Percentiles rank a stretch among this genome's conserved stretches.
Evolutionary conservation across 2,888 invertebrate genomes (phyloP).

Genomic region (Ophion costatus): DNA sequence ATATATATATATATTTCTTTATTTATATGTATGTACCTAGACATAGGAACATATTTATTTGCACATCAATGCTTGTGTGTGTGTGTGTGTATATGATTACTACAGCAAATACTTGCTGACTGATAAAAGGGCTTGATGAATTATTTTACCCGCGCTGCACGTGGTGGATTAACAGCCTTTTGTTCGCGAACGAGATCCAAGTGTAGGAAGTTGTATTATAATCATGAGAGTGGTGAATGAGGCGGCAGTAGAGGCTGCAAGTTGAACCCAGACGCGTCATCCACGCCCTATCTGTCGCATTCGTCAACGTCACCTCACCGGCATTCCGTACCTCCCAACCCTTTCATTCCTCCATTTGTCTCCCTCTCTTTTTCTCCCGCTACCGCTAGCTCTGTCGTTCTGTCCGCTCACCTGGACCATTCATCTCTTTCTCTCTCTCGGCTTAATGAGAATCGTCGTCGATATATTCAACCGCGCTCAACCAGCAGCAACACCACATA

Average conservation of each 20-base stretch:
- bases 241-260: background rate
- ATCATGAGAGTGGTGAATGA: slow-evolving; percentile 12
- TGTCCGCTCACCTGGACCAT: slow-evolving; percentile 18
- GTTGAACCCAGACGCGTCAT: slow-evolving; percentile 42
- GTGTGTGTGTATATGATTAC: slow-evolving; percentile 10
- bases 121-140: background rate
- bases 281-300: slow-evolving; percentile 60
- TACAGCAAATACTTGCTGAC: slow-evolving; percentile 1
- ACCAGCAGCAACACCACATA: slow-evolving; percentile 27
- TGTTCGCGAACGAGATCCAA: background rate
- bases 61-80: background rate
- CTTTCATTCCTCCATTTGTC: slow-evolving; percentile 35
- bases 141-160: background rate
- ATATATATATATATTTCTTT: no score
- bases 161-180: background rate
- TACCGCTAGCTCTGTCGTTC: slow-evolving; percentile 22
- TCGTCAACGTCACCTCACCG: slow-evolving; percentile 61
- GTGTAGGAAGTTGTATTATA: slow-evolving; percentile 25
- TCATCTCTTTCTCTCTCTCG: slow-evolving; percentile 46
- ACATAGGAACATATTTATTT: background rate
- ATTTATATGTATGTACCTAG: background rate
- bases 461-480: slow-evolving; percentile 56
- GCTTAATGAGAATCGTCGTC: slow-evolving; percentile 62
- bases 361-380: slow-evolving; percentile 42
- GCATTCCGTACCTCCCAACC: slow-evolving; percentile 38